Percentiles rank a stretch among this genome's conserved stretches.
These are phyloP conservation scores for Microcebus murinus DNA, from an alignment of 2,113 vertebrate genomes.

Conservation along the genomic window DNA sequence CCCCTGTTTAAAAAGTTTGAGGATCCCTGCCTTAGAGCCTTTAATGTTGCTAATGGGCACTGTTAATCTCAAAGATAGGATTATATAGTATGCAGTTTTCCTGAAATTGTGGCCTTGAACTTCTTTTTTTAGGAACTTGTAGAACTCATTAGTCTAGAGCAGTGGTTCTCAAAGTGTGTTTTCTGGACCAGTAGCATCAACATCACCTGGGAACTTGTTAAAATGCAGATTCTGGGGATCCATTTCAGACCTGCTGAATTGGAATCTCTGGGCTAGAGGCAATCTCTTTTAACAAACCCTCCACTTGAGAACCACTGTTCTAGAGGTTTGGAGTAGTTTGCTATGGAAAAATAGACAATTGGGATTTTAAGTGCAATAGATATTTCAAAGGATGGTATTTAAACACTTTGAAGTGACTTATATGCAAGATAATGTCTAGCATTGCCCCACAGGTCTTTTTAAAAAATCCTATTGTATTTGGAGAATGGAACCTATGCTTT, in stretches of 20 bases:
- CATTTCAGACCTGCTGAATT: neutral
- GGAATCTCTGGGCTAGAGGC: neutral
- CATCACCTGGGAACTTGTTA: neutral
- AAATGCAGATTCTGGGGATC: neutral
- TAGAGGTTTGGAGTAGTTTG: slow-evolving; percentile 15
- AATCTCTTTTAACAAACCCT: neutral
- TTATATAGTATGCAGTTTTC: neutral
- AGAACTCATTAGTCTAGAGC: neutral
- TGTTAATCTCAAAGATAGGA: neutral
- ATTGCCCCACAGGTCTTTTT: neutral
- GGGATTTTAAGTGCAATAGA: neutral
- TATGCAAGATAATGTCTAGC: neutral
- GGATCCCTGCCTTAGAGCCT: neutral
- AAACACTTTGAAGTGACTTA: slow-evolving; percentile 14
- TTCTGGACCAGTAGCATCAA: neutral
- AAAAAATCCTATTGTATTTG: neutral
- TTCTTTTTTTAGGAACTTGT: neutral
- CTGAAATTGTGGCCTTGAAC: slow-evolving; percentile 24
- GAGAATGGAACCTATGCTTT: neutral
- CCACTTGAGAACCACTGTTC: slow-evolving; percentile 3
- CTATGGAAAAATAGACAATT: neutral
- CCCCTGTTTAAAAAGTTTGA: too few species aligned
- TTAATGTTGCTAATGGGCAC: neutral
- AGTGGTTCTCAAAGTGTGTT: neutral
- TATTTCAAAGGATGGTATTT: slow-evolving; percentile 15